These are phyloP conservation scores for Lasaia peninsularis DNA, from an alignment of 1,140 invertebrate species.

Conservation along the genomic window DNA sequence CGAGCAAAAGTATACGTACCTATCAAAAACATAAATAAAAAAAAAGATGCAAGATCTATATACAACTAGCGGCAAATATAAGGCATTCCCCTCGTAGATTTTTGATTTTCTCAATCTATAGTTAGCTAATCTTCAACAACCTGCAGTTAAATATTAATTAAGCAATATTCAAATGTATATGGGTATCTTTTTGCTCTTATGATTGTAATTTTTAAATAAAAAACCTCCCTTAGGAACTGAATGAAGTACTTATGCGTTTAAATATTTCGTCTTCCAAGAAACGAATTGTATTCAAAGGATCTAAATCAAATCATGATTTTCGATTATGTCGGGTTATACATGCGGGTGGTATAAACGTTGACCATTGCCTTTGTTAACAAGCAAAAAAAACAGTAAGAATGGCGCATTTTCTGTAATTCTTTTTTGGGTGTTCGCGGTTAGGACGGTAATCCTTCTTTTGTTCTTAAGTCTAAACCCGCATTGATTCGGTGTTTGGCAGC, in stretches of 20 bases:
- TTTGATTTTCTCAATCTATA: too few relatives aligned
- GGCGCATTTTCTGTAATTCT: constrained; percentile 39
- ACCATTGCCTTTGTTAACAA: constrained; percentile 30
- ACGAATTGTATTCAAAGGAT: not conserved
- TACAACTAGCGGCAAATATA: too few relatives aligned
- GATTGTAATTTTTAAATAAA: too few relatives aligned
- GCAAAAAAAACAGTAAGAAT: constrained; percentile 27
- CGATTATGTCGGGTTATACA: not conserved
- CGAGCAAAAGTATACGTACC: constrained; percentile 6
- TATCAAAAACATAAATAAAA: constrained; percentile 7
- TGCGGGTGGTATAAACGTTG: constrained; percentile 27
- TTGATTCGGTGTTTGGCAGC: constrained; percentile 44
- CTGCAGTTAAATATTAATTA: too few relatives aligned
- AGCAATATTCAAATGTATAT: too few relatives aligned
- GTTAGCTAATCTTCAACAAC: too few relatives aligned
- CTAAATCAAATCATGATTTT: constrained; percentile 2
- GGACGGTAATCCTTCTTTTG: constrained; percentile 47
- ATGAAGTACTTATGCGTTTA: not conserved
- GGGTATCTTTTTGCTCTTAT: too few relatives aligned
- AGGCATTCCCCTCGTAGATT: too few relatives aligned
- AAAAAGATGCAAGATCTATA: too few relatives aligned
- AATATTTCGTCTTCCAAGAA: not conserved
- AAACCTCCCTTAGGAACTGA: too few relatives aligned
- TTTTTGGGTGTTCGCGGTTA: constrained; percentile 32
- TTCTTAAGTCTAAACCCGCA: constrained; percentile 45